Conservation (phyloP, 2,113 vertebrate genomes). For the Plectropomus leopardus region DNA sequence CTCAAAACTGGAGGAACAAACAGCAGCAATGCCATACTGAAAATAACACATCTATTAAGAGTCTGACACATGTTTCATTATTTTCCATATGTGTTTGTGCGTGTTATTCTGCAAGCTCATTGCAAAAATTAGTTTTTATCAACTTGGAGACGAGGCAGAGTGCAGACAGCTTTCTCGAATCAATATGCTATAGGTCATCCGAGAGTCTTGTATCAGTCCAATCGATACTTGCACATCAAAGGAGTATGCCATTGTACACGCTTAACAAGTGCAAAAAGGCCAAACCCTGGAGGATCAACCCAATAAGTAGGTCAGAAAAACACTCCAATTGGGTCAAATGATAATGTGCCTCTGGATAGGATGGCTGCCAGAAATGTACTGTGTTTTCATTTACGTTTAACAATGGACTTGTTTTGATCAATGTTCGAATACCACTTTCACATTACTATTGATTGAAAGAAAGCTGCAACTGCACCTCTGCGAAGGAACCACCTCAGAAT, state of each 20-base stretch:
- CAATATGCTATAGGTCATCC: constrained; percentile 82
- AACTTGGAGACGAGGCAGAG: constrained; percentile 58
- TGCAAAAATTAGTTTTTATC: constrained; percentile 75
- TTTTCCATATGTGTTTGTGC: constrained; percentile 33
- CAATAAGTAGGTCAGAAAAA: constrained; percentile 81
- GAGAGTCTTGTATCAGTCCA: constrained; percentile 78
- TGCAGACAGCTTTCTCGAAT: constrained; percentile 70
- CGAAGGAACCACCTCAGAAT: constrained; percentile 43
- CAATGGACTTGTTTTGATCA: constrained; percentile 38
- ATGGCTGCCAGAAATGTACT: constrained; percentile 42
- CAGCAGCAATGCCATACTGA: constrained; percentile 3
- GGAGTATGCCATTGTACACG: constrained; percentile 74
- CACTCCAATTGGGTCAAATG: constrained; percentile 80
- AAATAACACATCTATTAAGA: constrained; percentile 34
- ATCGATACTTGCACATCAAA: constrained; percentile 83
- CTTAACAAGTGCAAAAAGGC: constrained; percentile 79
- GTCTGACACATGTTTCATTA: constrained; percentile 26
- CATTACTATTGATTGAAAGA: constrained; percentile 52
- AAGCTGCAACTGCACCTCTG: constrained; percentile 29
- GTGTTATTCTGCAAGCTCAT: constrained; percentile 36
- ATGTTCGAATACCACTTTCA: constrained; percentile 35
- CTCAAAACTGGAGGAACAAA: background rate
- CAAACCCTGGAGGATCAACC: constrained; percentile 75
- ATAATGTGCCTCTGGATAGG: constrained; percentile 67
- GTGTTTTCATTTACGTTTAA: constrained; percentile 27